Evolutionary conservation across 2,797 vertebrate species (phyloP).

Genomic region (Adrianichthys oophorus): DNA sequence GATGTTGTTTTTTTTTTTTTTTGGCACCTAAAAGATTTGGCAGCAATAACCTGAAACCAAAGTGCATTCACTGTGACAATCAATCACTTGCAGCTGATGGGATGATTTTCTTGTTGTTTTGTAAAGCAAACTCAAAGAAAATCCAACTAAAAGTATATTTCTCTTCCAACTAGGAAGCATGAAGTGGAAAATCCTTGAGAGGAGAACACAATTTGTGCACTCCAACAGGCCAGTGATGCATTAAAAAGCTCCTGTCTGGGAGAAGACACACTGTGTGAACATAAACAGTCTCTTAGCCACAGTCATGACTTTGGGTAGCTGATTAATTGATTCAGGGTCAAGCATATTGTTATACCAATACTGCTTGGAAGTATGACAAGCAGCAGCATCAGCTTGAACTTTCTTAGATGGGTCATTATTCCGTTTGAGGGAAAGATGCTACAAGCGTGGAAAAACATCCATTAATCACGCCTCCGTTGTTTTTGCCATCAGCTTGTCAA

Average conservation of each 20-base stretch:
- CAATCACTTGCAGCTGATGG: background rate
- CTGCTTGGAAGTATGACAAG: slow-evolving; percentile 38
- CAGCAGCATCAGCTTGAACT: slow-evolving; percentile 24
- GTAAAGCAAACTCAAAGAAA: slow-evolving; percentile 8
- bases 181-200: slow-evolving; percentile 27
- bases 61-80: background rate
- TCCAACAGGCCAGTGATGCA: slow-evolving; percentile 11
- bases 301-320: slow-evolving; percentile 23
- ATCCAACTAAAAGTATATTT: slow-evolving; percentile 21
- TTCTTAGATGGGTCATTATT: slow-evolving; percentile 54
- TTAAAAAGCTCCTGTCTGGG: slow-evolving; percentile 12
- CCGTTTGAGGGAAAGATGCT: slow-evolving; percentile 57
- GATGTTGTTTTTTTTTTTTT: too few relatives aligned
- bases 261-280: slow-evolving; percentile 12
- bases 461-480: slow-evolving; percentile 68
- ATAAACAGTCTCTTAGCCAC: slow-evolving; percentile 11
- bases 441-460: slow-evolving; percentile 54
- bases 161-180: slow-evolving; percentile 5
- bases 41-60: background rate
- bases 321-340: slow-evolving; percentile 34
- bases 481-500: slow-evolving; percentile 53
- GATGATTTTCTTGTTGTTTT: background rate
- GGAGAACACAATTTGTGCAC: slow-evolving; percentile 9
- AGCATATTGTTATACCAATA: slow-evolving; percentile 33
- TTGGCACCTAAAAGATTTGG: too few relatives aligned